A percentile compares a stretch with the other conserved stretches of the same genome.
These are phyloP conservation scores for Spondyliosoma cantharus DNA, from an alignment of 2,797 vertebrate genomes.

Conservation along the genomic window DNA sequence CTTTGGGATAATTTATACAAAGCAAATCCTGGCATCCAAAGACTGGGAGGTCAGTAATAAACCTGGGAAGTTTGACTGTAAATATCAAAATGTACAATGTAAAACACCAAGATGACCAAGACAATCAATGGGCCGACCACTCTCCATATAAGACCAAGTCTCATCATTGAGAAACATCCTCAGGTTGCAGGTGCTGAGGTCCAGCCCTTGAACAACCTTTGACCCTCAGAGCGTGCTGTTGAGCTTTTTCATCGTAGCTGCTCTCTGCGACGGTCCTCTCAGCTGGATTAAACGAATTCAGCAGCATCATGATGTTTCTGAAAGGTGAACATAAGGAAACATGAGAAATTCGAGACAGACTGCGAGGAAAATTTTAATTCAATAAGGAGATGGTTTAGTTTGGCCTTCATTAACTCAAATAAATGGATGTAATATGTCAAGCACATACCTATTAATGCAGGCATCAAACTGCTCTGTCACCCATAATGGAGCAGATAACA, in stretches of 20 bases:
- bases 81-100: slow-evolving; percentile 78
- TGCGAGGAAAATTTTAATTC: background rate
- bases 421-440: too few relatives aligned
- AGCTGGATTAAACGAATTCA: slow-evolving; percentile 86
- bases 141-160: too few relatives aligned
- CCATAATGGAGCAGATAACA: slow-evolving; percentile 90
- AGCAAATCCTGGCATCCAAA: slow-evolving; percentile 82
- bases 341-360: too few relatives aligned
- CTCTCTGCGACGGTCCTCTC: slow-evolving; percentile 84
- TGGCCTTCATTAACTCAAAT: too few relatives aligned
- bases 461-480: slow-evolving; percentile 87
- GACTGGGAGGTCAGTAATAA: slow-evolving; percentile 85
- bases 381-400: too few relatives aligned
- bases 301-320: slow-evolving; percentile 89
- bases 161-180: slow-evolving; percentile 83
- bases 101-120: slow-evolving; percentile 87
- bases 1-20: slow-evolving; percentile 81
- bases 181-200: slow-evolving; percentile 84
- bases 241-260: slow-evolving; percentile 80
- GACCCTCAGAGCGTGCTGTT: slow-evolving; percentile 73
- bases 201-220: slow-evolving; percentile 65
- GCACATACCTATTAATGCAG: slow-evolving; percentile 83
- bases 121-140: slow-evolving; percentile 87
- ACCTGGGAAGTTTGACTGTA: slow-evolving; percentile 36
- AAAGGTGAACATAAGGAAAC: background rate